phyloP scores from a whole-genome alignment of 2,797 vertebrate genomes.

The Anabas testudineus region DNA sequence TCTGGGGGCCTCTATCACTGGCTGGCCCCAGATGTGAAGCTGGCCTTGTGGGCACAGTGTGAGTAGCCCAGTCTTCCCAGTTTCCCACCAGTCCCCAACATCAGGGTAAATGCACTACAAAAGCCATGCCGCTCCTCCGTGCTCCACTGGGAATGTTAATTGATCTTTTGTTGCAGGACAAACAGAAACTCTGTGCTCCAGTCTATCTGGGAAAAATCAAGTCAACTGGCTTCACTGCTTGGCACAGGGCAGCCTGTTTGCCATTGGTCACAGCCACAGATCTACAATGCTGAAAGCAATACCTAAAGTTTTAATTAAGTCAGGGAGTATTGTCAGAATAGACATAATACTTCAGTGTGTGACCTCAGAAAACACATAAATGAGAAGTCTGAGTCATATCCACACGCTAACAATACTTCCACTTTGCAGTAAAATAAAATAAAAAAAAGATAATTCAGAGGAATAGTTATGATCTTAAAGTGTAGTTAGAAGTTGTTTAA shows the following conservation, averaged over 20 bases:
- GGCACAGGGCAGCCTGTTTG: constrained; percentile 34
- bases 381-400: background rate
- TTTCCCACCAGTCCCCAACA: constrained; percentile 75
- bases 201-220: constrained; percentile 76
- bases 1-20: constrained; percentile 48
- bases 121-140: constrained; percentile 62
- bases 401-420: background rate
- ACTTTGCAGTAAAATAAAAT: too few species aligned
- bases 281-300: constrained; percentile 12
- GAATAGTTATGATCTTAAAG: too few species aligned
- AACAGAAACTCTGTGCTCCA: constrained; percentile 74
- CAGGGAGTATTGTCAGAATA: constrained; percentile 14
- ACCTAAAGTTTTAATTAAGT: constrained; percentile 36
- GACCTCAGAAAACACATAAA: too few species aligned
- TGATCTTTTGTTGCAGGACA: constrained; percentile 74
- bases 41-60: constrained; percentile 55
- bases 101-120: constrained; percentile 68
- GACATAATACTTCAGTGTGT: background rate
- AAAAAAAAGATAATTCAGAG: too few species aligned
- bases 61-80: constrained; percentile 56
- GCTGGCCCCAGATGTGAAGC: constrained; percentile 77
- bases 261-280: constrained; percentile 18
- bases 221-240: constrained; percentile 45
- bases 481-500: too few species aligned
- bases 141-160: constrained; percentile 76